Conservation (phyloP, 2,113 vertebrate genomes). For the Aviceda subcristata region DNA sequence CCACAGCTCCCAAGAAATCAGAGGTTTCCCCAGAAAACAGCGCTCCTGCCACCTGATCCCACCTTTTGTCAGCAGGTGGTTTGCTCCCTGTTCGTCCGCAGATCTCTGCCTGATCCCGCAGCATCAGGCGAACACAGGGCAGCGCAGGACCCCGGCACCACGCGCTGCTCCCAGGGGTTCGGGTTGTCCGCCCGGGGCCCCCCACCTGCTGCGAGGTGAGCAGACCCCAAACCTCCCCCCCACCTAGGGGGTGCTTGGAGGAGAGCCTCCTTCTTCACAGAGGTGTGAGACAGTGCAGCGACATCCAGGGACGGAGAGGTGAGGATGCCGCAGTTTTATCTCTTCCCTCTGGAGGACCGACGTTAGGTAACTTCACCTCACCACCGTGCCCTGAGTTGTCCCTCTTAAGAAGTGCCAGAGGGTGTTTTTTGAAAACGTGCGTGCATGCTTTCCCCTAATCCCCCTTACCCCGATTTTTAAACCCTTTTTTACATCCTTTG, state of each 20-base stretch:
- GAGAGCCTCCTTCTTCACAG: not conserved
- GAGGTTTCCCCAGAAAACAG: not conserved
- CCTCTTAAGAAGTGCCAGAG: not conserved
- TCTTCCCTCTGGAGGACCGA: not conserved
- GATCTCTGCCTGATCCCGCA: not conserved
- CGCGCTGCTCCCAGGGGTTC: not conserved
- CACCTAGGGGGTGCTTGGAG: not conserved
- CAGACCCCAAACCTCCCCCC: not conserved
- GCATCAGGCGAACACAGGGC: not conserved
- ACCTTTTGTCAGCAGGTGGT: not conserved
- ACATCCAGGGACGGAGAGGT: not conserved
- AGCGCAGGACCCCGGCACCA: not conserved
- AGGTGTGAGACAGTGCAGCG: not conserved
- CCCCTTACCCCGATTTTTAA: not conserved
- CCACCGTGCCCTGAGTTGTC: not conserved
- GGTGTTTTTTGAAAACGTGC: not conserved
- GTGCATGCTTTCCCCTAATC: not conserved
- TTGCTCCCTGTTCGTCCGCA: not conserved
- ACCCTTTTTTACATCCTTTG: not conserved
- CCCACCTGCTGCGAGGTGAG: not conserved
- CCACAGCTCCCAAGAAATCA: not conserved
- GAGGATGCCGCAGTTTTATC: not conserved
- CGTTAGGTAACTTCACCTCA: not conserved
- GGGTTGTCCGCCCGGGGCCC: fast-evolving
- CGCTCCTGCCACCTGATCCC: not conserved